Conservation (phyloP, 2,113 vertebrate genomes). For the Hiodon alosoides region DNA sequence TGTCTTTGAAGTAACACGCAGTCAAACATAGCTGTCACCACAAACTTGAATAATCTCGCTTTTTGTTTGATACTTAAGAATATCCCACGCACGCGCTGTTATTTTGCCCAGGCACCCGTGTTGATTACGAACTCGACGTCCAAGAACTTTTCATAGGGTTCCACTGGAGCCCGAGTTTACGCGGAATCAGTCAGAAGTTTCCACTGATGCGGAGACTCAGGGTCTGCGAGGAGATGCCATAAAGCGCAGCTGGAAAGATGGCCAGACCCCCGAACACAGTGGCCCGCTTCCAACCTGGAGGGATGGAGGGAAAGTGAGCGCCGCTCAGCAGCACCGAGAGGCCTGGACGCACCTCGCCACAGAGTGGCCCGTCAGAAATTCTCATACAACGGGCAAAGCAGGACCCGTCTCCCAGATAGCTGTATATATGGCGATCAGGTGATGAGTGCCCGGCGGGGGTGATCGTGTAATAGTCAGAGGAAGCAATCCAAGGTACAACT, state of each 20-base stretch:
- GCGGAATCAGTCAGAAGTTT: conserved; percentile 52
- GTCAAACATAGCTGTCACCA: no score
- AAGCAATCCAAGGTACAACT: neutral
- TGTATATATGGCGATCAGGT: neutral
- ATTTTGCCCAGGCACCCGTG: neutral
- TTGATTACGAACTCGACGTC: conserved; percentile 35
- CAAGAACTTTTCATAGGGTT: conserved; percentile 48
- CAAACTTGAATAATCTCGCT: no score
- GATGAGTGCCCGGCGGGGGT: conserved; percentile 4
- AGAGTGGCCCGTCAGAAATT: conserved; percentile 13
- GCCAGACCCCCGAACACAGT: conserved; percentile 30
- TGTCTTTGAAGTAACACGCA: no score
- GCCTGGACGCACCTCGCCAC: neutral
- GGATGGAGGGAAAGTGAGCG: conserved; percentile 31
- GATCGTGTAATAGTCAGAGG: neutral
- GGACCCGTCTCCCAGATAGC: neutral
- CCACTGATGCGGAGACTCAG: conserved; percentile 41
- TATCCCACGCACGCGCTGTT: no score
- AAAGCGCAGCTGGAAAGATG: conserved; percentile 56
- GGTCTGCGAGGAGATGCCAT: conserved; percentile 29
- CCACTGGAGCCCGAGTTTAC: conserved; percentile 43
- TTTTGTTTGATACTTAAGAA: no score
- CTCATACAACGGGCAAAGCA: conserved; percentile 1
- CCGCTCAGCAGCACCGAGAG: conserved; percentile 3
- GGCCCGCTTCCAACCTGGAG: conserved; percentile 30